These are phyloP conservation scores for Tupiocoris notatus DNA, from an alignment of 2,888 invertebrate genomes.

Conservation along the genomic window DNA sequence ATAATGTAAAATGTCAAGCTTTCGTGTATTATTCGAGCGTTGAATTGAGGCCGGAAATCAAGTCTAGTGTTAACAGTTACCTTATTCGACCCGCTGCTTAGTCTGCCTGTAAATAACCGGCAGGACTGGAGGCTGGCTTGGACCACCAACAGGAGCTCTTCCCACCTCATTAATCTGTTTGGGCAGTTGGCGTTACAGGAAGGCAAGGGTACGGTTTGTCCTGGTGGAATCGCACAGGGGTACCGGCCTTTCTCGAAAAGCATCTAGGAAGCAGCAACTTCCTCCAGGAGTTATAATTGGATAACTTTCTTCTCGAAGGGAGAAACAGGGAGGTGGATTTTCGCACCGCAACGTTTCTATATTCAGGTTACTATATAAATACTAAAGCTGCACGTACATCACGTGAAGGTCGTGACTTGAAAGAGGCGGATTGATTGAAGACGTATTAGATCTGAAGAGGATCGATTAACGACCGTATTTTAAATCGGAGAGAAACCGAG, in stretches of 20 bases:
- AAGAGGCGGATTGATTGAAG: background rate
- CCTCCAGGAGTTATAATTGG: slow-evolving; percentile 7
- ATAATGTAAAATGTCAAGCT: no score
- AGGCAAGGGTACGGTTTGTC: background rate
- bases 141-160: background rate
- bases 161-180: slow-evolving; percentile 11
- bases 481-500: no score
- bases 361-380: background rate
- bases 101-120: background rate
- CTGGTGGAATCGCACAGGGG: background rate
- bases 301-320: background rate
- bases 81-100: background rate
- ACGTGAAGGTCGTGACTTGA: background rate
- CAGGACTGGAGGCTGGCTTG: background rate
- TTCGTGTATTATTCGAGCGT: no score
- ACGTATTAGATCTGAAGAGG: no score
- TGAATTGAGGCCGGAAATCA: no score
- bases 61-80: no score
- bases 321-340: background rate
- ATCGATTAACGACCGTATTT: no score
- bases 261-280: background rate
- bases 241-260: background rate
- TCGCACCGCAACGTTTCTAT: background rate
- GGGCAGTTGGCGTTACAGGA: background rate
- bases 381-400: background rate